A percentile compares a stretch with the other conserved stretches of the same genome.
These are phyloP conservation scores for Rhadinocentrus ornatus DNA, from an alignment of 2,797 vertebrate species.

Conservation along the genomic window DNA sequence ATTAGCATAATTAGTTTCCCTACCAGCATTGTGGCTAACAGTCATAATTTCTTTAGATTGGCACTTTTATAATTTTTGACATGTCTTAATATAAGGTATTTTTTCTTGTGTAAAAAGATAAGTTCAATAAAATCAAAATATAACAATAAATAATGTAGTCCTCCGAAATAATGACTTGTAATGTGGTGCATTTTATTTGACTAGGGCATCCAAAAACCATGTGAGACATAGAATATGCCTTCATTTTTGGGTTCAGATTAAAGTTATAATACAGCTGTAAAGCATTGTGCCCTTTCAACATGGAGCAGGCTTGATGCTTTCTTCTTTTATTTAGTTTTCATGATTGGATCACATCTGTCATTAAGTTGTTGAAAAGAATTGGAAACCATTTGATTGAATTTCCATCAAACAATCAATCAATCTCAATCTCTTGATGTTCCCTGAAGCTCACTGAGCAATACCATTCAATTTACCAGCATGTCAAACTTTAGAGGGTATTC, in stretches of 20 bases:
- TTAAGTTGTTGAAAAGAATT: slow-evolving; percentile 43
- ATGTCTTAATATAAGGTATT: slow-evolving; percentile 15
- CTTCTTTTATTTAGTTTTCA: slow-evolving; percentile 53
- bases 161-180: slow-evolving; percentile 22
- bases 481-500: slow-evolving; percentile 27
- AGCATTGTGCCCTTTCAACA: slow-evolving; percentile 42
- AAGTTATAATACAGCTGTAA: slow-evolving; percentile 47
- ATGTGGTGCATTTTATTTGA: slow-evolving; percentile 34
- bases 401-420: slow-evolving; percentile 58
- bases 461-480: slow-evolving; percentile 29
- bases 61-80: slow-evolving; percentile 16
- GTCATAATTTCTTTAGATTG: not conserved
- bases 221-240: slow-evolving; percentile 30
- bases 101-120: slow-evolving; percentile 19
- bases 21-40: not conserved
- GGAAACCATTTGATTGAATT: slow-evolving; percentile 56
- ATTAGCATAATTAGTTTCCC: not conserved
- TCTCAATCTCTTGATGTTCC: slow-evolving; percentile 33
- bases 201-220: slow-evolving; percentile 34
- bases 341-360: slow-evolving; percentile 60
- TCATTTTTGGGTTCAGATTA: slow-evolving; percentile 57
- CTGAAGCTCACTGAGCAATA: slow-evolving; percentile 27
- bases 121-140: slow-evolving; percentile 25
- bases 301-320: slow-evolving; percentile 30
- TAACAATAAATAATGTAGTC: slow-evolving; percentile 5